Evolutionary conservation across 2,888 invertebrate species (phyloP), one percentile per base, ranked within the genome.

Genomic region (Hololepta plana): DNA sequence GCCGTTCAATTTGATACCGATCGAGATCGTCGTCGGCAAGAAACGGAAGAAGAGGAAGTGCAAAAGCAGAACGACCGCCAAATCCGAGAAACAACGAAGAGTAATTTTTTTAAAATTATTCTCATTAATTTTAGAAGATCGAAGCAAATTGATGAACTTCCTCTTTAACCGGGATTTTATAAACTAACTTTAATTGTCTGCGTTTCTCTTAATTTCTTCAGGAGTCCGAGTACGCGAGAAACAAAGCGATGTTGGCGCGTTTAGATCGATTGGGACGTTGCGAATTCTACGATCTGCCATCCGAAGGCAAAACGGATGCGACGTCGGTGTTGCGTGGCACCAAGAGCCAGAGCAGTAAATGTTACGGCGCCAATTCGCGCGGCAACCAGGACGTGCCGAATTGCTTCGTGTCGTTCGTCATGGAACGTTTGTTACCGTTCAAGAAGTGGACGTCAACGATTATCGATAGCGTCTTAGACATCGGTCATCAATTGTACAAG

Each of bases 401-500:
- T 57, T 51, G 59, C 2, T 51, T 67, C 25, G 60, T 62, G 46
- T 57, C 64, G 0, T 57, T 64, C 19, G 66, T 66, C 1, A 62
- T 64, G 59, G 59, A 59, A 2, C 51, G 59, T 2, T 53, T 67
- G 0, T 53, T 60, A 19, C 57, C 64, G 16, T 57, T 67, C 2
- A 58, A 59, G 24, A 55, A 57, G 28, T 68, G 67, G 67, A 59
- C 57, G 32, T 43, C 49, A 4, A 45, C 53, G 21, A 64, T 63
- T 4, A 51, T 67, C n/a, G 64, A 67, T 40, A 51, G 58, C 40
- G 43, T 67, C 23, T 44, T 67, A 35, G 62, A 64, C 31, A 54
- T 60, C 21, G 67, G 67, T 1, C 61, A 67, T 38, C 64, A 65
- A 44, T 53, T 67, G 2, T 66, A 66, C 46, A 62, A 64, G 40